Evolutionary conservation across 2,797 vertebrate genomes (phyloP).

Genomic region (Mionectes olivaceus): DNA sequence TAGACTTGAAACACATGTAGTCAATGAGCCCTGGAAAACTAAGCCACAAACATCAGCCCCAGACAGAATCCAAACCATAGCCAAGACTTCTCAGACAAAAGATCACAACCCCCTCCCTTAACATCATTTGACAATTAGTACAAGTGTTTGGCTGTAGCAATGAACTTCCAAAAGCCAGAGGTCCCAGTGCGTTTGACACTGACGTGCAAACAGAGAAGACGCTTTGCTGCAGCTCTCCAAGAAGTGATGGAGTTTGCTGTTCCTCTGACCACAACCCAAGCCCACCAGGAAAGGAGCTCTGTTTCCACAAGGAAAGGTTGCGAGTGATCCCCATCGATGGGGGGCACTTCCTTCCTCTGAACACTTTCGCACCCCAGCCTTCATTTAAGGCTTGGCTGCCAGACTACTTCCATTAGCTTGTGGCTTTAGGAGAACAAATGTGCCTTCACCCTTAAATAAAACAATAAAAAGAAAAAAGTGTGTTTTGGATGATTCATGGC

Average conservation of each 20-base stretch:
- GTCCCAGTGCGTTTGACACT: background rate
- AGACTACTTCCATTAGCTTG: background rate
- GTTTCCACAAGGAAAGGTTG: background rate
- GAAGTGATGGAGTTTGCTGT: background rate
- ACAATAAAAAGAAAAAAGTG: background rate
- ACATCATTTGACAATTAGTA: background rate
- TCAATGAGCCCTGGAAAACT: background rate
- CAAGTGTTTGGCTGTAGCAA: background rate
- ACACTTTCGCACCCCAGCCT: background rate
- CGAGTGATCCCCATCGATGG: fast-evolving
- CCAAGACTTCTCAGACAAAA: background rate
- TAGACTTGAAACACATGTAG: background rate
- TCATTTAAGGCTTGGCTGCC: slow-evolving; percentile 2
- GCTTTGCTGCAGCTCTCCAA: background rate
- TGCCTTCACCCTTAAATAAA: slow-evolving; percentile 45
- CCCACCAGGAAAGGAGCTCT: background rate
- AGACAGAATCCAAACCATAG: background rate
- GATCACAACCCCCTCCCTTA: background rate
- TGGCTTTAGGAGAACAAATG: slow-evolving; percentile 49
- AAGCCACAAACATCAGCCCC: background rate
- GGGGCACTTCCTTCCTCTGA: slow-evolving; percentile 24
- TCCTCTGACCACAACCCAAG: background rate
- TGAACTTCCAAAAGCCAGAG: background rate
- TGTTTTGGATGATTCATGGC: slow-evolving; percentile 33
- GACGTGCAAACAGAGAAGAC: background rate